These are phyloP conservation scores for Nothobranchius furzeri DNA, from an alignment of 2,113 vertebrate species.

Conservation along the genomic window DNA sequence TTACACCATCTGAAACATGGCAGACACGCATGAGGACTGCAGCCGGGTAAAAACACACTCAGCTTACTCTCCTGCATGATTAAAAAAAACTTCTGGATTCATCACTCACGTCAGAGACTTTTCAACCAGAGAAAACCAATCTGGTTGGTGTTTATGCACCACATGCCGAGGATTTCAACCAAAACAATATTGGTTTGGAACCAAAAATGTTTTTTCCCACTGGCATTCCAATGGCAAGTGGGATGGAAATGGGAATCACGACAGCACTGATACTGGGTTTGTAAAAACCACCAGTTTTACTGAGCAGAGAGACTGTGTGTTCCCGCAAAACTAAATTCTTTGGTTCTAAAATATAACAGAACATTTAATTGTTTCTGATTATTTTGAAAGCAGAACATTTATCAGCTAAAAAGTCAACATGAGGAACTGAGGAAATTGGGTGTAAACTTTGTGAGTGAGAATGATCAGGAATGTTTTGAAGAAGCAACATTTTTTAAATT, in stretches of 20 bases:
- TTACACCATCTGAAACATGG: too few relatives aligned
- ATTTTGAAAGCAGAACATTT: too few relatives aligned
- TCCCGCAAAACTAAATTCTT: background rate
- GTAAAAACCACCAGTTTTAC: too few relatives aligned
- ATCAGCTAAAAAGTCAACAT: too few relatives aligned
- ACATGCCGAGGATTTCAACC: background rate
- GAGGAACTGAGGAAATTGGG: background rate
- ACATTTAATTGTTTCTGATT: background rate
- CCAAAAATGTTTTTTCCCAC: background rate
- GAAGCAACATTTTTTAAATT: background rate
- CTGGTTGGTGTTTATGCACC: background rate
- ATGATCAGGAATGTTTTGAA: background rate
- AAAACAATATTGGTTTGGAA: conserved; percentile 4
- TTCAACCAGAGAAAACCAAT: background rate
- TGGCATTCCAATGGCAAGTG: too few relatives aligned
- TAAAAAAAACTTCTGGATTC: background rate
- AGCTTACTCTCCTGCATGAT: background rate
- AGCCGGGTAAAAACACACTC: background rate
- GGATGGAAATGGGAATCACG: background rate
- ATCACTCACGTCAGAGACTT: background rate
- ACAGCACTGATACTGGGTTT: background rate
- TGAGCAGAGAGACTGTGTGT: too few relatives aligned
- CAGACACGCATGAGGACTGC: background rate
- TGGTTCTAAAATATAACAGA: background rate
- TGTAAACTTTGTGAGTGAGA: background rate